Evolutionary conservation across 2,113 vertebrate species (phyloP).

Genomic region (Nannospalax galili): DNA sequence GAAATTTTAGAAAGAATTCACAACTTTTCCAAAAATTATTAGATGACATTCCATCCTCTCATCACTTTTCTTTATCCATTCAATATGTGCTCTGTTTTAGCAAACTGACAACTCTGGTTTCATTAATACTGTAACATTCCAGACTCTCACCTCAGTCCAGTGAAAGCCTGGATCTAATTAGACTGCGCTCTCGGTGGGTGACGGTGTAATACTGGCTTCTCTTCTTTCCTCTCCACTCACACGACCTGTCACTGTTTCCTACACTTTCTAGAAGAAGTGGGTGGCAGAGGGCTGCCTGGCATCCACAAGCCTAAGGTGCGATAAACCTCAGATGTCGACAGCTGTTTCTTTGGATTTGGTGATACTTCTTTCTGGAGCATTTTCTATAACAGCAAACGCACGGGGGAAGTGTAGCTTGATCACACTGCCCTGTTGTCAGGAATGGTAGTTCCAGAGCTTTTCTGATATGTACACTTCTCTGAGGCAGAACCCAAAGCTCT

Average conservation of each 20-base stretch:
- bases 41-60: neutral
- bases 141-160: neutral
- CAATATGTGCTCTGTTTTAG: neutral
- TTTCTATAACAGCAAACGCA: neutral
- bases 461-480: neutral
- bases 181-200: neutral
- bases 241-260: neutral
- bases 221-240: neutral
- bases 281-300: neutral
- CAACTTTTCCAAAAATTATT: neutral
- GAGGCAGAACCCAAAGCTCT: neutral
- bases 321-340: too few relatives aligned
- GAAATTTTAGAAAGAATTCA: neutral
- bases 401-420: neutral
- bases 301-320: neutral
- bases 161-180: neutral
- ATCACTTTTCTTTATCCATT: neutral
- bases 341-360: neutral
- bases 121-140: neutral
- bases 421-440: rapidly evolving
- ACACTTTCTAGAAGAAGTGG: neutral
- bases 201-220: neutral
- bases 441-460: neutral
- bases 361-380: neutral
- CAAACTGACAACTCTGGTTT: neutral